A percentile compares a stretch with the other conserved stretches of the same genome.
phyloP scores from a whole-genome alignment of 2,888 invertebrate genomes.

The Pollenia amentaria region DNA sequence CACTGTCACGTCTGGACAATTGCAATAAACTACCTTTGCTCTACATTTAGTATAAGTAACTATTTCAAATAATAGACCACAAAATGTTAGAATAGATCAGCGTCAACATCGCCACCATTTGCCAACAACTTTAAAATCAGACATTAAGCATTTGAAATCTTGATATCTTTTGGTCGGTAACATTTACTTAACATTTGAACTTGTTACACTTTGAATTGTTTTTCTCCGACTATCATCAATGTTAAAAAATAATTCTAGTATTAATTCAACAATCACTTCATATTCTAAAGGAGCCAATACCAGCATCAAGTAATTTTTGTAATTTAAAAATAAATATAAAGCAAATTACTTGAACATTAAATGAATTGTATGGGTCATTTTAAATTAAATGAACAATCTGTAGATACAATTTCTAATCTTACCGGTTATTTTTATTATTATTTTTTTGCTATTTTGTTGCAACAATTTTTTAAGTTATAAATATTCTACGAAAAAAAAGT shows the following conservation, averaged over 20 bases:
- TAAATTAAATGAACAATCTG: slow-evolving; percentile 70
- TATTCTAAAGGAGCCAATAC: slow-evolving; percentile 40
- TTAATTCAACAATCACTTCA: background rate
- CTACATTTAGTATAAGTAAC: slow-evolving; percentile 45
- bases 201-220: slow-evolving; percentile 60
- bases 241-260: slow-evolving; percentile 19
- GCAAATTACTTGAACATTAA: slow-evolving; percentile 64
- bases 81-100: slow-evolving; percentile 58
- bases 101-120: slow-evolving; percentile 21
- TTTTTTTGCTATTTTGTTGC: slow-evolving; percentile 10
- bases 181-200: slow-evolving; percentile 72
- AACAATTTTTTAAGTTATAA: background rate
- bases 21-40: slow-evolving; percentile 59
- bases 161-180: slow-evolving; percentile 52
- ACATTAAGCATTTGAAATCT: slow-evolving; percentile 48
- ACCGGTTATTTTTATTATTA: slow-evolving; percentile 31
- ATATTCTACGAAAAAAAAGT: background rate
- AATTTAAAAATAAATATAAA: slow-evolving; percentile 59
- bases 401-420: slow-evolving; percentile 56
- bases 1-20: slow-evolving; percentile 55
- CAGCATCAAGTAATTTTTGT: slow-evolving; percentile 52
- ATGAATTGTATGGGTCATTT: slow-evolving; percentile 71
- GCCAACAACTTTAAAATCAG: slow-evolving; percentile 15
- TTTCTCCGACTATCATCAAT: slow-evolving; percentile 19
- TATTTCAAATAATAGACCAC: slow-evolving; percentile 58